Evolutionary conservation across 2,888 invertebrate genomes (phyloP), one percentile per base, ranked within the genome.

Genomic region (Latrodectus elegans): DNA sequence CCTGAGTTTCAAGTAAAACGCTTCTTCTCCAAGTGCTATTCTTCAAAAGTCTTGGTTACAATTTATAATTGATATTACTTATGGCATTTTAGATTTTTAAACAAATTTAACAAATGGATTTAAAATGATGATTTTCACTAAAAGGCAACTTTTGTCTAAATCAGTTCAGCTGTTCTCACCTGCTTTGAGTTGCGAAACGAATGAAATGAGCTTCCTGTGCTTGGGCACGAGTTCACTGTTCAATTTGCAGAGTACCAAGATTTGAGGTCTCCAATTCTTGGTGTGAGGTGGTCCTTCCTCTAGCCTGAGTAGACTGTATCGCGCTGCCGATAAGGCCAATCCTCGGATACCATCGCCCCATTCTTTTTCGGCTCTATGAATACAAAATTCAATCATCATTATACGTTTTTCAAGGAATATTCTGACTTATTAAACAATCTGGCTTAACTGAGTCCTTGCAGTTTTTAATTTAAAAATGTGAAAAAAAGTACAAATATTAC

Each of bases 261-360:
- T 95, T 76, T 90, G 90, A 15, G 90, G 90, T 38, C 94, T 95
- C 99, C 99, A 99, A 93, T 99, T 99, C 94, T 99, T 98, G 78
- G 99, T 99, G 92, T 99, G 99, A 0, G 98, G 98, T 81, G 97
- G 98, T 22, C 98, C 98, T 93, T 98, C 97, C 93, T 99, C 99
- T 17, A 99, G 94, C 64, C 98, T 95, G 71, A 99, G 94, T 49
- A 99, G 93, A 0, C 99, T 97, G 93, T 96, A 99, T 76, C 99
- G 95, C 15, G 99, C 99, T 1, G 99, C 99, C 0, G 98, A 98
- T 86, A 99, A 94, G 0, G 99, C 99, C 91, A 99, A 94, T 93
- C 99, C 99, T 76, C 99, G 94, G 84, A 99, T 97, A 84, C 99
- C 99, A 93, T 99, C 99, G 89, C 99, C 99, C 99, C 99, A 99